Evolutionary conservation across 1,140 invertebrate genomes (phyloP), one percentile per base, ranked within the genome.

Genomic region (Ectropis grisescens): DNA sequence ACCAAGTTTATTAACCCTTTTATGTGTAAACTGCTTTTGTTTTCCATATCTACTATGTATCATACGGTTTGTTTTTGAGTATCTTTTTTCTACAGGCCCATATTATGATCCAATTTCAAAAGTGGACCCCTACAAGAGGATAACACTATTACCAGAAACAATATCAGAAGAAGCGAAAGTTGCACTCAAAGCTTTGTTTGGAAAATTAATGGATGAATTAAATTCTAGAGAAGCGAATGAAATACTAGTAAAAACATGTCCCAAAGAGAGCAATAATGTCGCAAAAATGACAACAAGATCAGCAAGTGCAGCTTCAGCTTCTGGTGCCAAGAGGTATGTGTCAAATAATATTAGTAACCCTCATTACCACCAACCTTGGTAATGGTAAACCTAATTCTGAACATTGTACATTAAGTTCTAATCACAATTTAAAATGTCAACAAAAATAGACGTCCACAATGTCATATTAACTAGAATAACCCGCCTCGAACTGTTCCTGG

Each of bases 151-250:
- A 31, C 90, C 93, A 6, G 90, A 93, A 40, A 71, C 62, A 28
- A 82, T 94, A 26, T 58, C 78, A 1, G 88, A 90, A 10, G 87
- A 92, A 27, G 85, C 85, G 2, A 91, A 88, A 61, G 34, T 60
- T 1, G 82, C 85, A 42, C 83, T 94, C 10, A 89, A 89, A 64
- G 53, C 78, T 14, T 86, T 93, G 39, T 93, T 90, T 61, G 76
- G 75, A 1, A 84, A 84, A 58, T 54, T 84, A 29, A 81, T 91
- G 29, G 89, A 89, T 47, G 92, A 94, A 66, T 78, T 95, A 3
- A 90, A 74, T 41, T 57, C 82, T 10, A 87, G 87, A 37, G 91
- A 94, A 80, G 93, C 92, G 1, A 93, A 94, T 69, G 89, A 93
- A 53, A 90, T 95, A 48, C 78, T 95, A 30, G 83, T 94, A 6